Evolutionary conservation across 2,797 vertebrate species (phyloP), one percentile per base, ranked within the genome.

Genomic region (Scarus forsteni): DNA sequence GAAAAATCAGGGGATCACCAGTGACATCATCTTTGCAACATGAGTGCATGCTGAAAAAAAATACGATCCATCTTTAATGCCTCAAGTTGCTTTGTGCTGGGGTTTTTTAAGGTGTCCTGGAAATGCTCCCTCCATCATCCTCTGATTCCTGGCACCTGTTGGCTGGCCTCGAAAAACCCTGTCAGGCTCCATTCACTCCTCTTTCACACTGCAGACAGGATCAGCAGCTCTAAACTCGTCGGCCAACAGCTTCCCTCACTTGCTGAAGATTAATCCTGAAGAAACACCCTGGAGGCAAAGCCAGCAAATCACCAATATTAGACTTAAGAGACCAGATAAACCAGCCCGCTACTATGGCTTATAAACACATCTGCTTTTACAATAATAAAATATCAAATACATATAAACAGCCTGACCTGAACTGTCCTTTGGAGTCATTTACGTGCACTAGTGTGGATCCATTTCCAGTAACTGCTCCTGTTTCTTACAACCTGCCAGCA

Each of bases 401-500:
- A 1, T 59, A 3, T 5, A 13, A 44, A 51, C 14, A 3, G 9
- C 10, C n/a, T 7, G 18, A 13, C 14, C 46, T 10, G 7, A 13
- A 9, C 6, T 18, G 3, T 1, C 0, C 46, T 40, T 40, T 45
- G 9, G 16, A 34, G 15, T 53, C 12, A 53, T 19, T 42, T 51
- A 13, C 10, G 3, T 5, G 11, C 4, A 48, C 1, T 34, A 8
- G 4, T 5, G n/a, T 68, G 35, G 34, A 36, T 54, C 10, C 12
- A 13, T 13, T 61, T 43, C 13, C 13, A 46, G 35, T 55, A 45
- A 13, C 15, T n/a, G 15, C 6, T 49, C 50, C 7, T 55, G 50
- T 40, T 14, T 57, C 16, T 62, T 50, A 59, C 46, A 57, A 36
- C 35, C 51, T 77, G 36, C 51, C 15, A 44, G 39, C 16, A 49